Evolutionary conservation across 2,113 vertebrate genomes (phyloP).

Genomic region (Verasper variegatus): DNA sequence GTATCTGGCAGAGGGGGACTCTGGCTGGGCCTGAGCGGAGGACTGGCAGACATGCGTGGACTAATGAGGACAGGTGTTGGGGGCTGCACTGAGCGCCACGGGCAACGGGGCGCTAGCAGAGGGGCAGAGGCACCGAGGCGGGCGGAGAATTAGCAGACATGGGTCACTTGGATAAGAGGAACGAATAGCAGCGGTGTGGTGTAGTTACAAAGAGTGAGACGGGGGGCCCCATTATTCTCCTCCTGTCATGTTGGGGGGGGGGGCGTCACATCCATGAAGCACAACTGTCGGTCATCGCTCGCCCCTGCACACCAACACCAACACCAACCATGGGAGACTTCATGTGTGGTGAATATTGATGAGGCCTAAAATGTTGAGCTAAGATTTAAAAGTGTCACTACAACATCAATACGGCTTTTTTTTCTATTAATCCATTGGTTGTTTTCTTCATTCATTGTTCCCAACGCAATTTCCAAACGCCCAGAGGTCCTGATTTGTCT

Average conservation of each 20-base stretch:
- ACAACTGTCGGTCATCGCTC: background rate
- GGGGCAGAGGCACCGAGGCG: background rate
- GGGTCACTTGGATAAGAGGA: background rate
- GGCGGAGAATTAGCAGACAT: conserved; percentile 14
- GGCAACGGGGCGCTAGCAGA: conserved; percentile 9
- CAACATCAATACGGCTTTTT: too few species aligned
- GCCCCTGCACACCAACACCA: background rate
- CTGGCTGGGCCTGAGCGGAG: background rate
- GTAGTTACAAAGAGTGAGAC: background rate
- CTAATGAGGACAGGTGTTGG: conserved; percentile 52
- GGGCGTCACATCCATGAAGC: background rate
- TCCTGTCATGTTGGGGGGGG: background rate
- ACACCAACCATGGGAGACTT: too few species aligned
- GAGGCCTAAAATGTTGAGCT: too few species aligned
- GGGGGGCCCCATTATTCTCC: background rate
- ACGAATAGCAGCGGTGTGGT: background rate
- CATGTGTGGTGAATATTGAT: too few species aligned
- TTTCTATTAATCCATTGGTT: too few species aligned
- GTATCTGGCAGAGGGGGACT: conserved; percentile 14
- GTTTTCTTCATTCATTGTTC: too few species aligned
- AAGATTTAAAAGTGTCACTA: too few species aligned
- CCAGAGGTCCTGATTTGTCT: too few species aligned
- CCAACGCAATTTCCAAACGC: too few species aligned
- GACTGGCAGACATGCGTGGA: conserved; percentile 24
- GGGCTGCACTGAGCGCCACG: background rate